Evolutionary conservation across 2,797 vertebrate genomes (phyloP), one percentile per base, ranked within the genome.

Genomic region (Falco berigora): DNA sequence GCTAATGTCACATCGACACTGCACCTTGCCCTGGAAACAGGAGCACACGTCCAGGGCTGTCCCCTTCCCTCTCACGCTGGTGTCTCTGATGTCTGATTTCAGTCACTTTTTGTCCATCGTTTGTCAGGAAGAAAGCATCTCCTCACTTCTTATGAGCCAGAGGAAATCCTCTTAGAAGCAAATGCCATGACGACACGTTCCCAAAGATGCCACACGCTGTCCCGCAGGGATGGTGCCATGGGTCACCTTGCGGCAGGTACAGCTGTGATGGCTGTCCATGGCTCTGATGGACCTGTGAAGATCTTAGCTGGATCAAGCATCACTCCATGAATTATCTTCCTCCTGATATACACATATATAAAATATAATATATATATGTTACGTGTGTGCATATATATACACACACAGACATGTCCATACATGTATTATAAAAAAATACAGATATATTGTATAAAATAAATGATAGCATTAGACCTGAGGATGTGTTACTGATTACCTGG

Each of bases 1-100:
- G 46, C 32, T 22, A 14, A 38, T 0, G 4, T 36, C 40, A 40
- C n/a, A 1, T 22, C 1, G 40, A 15, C n/a, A 2, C 53, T 2
- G 15, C 46, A 24, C 12, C 53, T 12, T 6, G 12, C 17, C 63
- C 53, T 68, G 72, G 44, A 5, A 55, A 36, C 12, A 36, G 74
- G 58, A n/a, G 50, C 40, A 50, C 16, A 3, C 12, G 3, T 0
- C 10, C 73, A 14, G 36, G 63, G 64, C 44, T 84, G 14, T 17
- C 27, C 62, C 53, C n/a, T 21, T 47, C 56, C 36, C 40, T 77
- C 61, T 36, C 74, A 32, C 6, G 0, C 17, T 4, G 40, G 2
- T 10, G 47, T 8, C 38, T 40, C 64, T 11, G 9, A 9, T 25
- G 36, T 2, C n/a, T 32, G 32, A 38, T 44, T 68, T 55, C 64